Percentiles rank a stretch among this genome's conserved stretches.
Evolutionary conservation across 35 echinoderm and acorn worm genomes (phyloP).

Genomic region (Holothuria glaberrima): DNA sequence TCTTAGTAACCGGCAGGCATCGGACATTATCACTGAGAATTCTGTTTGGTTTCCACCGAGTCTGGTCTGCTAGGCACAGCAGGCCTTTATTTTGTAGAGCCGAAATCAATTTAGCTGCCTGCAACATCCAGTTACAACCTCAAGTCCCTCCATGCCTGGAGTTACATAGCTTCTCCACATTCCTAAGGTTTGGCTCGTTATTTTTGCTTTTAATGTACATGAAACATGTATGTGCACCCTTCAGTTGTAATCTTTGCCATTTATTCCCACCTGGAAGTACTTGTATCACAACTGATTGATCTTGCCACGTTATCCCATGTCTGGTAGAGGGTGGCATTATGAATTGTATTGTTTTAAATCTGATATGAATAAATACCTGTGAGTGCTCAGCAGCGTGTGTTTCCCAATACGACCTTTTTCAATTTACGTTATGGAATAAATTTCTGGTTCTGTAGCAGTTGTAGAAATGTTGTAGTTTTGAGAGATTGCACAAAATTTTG

Average conservation of each 20-base stretch:
- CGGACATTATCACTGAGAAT: slow-evolving; percentile 42
- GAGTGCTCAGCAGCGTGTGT: not conserved
- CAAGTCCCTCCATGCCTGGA: slow-evolving; percentile 11
- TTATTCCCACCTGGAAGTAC: not conserved
- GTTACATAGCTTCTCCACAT: slow-evolving; percentile 20
- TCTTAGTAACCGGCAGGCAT: slow-evolving; percentile 26
- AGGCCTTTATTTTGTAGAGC: not conserved
- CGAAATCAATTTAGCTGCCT: slow-evolving; percentile 26
- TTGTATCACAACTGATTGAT: slow-evolving; percentile 1
- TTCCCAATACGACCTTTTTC: too few species aligned
- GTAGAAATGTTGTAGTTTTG: too few species aligned
- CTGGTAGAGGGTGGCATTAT: slow-evolving; percentile 5
- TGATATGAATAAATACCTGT: slow-evolving; percentile 35
- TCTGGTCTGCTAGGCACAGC: slow-evolving; percentile 15
- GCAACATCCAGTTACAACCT: slow-evolving; percentile 16
- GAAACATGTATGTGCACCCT: slow-evolving; percentile 35
- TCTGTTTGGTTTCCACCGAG: slow-evolving; percentile 8
- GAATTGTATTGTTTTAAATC: slow-evolving; percentile 30
- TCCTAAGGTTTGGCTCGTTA: slow-evolving; percentile 21
- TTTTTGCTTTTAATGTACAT: slow-evolving; percentile 29
- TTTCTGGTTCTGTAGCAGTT: too few species aligned
- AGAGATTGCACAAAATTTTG: too few species aligned
- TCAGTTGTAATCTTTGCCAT: not conserved
- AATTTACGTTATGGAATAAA: too few species aligned
- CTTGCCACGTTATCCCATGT: not conserved